Conservation (phyloP, 2,113 vertebrate species). For the Pongo pygmaeus region DNA sequence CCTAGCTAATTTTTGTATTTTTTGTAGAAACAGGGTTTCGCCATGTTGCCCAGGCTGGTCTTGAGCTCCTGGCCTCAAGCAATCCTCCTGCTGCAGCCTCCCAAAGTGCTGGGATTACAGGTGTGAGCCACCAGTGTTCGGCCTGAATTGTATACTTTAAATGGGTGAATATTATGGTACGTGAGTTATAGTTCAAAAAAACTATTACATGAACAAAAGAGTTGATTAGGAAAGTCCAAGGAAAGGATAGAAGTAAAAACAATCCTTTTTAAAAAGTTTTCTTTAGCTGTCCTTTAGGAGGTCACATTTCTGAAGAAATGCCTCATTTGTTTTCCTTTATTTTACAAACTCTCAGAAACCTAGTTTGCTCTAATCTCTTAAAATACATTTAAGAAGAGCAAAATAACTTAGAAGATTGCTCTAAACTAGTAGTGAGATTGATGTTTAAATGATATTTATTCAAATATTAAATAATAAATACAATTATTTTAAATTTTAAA, state of each 20-base stretch:
- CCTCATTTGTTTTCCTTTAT: neutral
- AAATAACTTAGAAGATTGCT: neutral
- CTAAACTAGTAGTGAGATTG: neutral
- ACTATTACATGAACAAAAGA: neutral
- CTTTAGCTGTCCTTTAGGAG: neutral
- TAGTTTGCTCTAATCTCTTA: neutral
- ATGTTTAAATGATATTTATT: slow-evolving; percentile 28
- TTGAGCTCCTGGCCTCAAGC: neutral
- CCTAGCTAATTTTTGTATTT: neutral
- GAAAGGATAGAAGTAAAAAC: neutral
- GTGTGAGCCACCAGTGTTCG: neutral
- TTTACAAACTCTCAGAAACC: neutral
- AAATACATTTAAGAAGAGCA: neutral
- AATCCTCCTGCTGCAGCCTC: neutral
- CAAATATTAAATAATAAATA: slow-evolving; percentile 29
- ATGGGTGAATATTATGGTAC: neutral
- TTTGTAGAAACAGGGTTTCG: neutral
- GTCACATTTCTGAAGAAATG: neutral
- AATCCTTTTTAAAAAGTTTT: neutral
- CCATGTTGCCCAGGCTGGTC: neutral
- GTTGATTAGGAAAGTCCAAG: neutral
- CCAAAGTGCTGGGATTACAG: neutral
- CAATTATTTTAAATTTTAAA: slow-evolving; percentile 46
- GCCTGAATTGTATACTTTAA: neutral
- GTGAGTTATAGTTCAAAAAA: neutral